Conservation (phyloP, 2,113 vertebrate genomes). For the Calidris pugnax region DNA sequence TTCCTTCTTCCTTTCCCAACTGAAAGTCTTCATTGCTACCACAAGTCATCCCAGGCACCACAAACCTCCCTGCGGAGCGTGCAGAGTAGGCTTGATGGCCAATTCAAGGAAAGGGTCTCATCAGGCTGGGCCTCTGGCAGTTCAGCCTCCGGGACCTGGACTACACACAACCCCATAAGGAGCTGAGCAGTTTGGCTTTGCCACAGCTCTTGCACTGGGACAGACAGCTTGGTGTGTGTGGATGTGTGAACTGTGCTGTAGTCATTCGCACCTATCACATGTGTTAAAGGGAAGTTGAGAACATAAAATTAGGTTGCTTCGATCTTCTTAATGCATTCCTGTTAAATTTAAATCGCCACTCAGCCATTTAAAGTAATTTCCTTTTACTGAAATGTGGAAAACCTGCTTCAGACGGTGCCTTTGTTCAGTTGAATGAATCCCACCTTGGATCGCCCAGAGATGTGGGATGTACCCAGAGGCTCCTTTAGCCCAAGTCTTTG, state of each 20-base stretch:
- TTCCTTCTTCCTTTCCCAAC: neutral
- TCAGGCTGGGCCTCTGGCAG: neutral
- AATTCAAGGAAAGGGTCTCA: neutral
- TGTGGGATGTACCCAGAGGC: accelerated
- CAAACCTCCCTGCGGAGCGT: neutral
- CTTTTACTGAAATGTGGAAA: neutral
- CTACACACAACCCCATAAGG: neutral
- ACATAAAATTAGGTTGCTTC: slow-evolving; percentile 19
- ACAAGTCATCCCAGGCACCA: too few species aligned
- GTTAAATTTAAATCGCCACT: neutral
- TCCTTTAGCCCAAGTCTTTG: neutral
- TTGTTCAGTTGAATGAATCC: neutral
- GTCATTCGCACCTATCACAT: neutral
- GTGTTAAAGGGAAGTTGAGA: neutral
- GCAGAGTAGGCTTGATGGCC: neutral
- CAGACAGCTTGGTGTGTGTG: neutral
- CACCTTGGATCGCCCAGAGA: neutral
- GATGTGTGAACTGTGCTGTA: neutral
- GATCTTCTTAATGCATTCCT: neutral
- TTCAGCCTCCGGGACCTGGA: neutral
- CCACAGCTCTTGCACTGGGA: neutral
- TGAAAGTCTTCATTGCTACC: neutral
- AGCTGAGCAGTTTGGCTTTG: neutral
- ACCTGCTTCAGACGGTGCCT: neutral
- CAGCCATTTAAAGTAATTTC: neutral